A percentile compares a stretch with the other conserved stretches of the same genome.
Evolutionary conservation across 1,140 invertebrate species (phyloP).

Genomic region (Mylabris phalerata): DNA sequence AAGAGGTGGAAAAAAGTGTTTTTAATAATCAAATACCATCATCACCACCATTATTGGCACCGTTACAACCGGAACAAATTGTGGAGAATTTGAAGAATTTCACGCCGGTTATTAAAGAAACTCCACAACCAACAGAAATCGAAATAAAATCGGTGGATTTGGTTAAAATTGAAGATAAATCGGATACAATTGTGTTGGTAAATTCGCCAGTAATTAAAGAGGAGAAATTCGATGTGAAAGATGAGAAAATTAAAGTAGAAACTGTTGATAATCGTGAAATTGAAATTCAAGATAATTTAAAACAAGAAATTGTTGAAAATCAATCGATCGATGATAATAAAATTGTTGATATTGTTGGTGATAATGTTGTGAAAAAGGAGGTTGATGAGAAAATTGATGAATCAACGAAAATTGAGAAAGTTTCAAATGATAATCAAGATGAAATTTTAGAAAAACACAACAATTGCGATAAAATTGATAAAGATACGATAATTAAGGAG

Average conservation of each 20-base stretch:
- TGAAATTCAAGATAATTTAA: slow-evolving; percentile 19
- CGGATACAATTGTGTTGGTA: background rate
- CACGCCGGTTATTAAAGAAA: slow-evolving; percentile 35
- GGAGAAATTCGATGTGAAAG: slow-evolving; percentile 1
- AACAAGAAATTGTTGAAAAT: slow-evolving; percentile 2
- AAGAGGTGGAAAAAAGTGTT: slow-evolving; percentile 5
- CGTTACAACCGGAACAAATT: background rate
- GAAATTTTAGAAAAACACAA: slow-evolving; percentile 42
- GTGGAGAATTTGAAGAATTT: background rate
- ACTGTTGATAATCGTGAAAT: slow-evolving; percentile 6
- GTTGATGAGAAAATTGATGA: slow-evolving; percentile 31
- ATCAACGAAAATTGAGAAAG: slow-evolving; percentile 32
- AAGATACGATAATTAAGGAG: no score
- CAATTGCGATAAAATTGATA: slow-evolving; percentile 32
- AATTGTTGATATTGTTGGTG: background rate
- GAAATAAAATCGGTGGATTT: background rate
- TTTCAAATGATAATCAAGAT: slow-evolving; percentile 19
- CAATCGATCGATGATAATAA: background rate
- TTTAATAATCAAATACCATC: slow-evolving; percentile 5
- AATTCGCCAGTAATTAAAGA: slow-evolving; percentile 6
- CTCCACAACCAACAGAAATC: slow-evolving; percentile 6
- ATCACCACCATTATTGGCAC: background rate
- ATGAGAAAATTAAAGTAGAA: slow-evolving; percentile 11
- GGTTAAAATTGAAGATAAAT: background rate
- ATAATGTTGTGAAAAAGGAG: slow-evolving; percentile 21